Base-by-base conservation (phyloP, 2,797 vertebrate species). In the Eospalax fontanierii region DNA sequence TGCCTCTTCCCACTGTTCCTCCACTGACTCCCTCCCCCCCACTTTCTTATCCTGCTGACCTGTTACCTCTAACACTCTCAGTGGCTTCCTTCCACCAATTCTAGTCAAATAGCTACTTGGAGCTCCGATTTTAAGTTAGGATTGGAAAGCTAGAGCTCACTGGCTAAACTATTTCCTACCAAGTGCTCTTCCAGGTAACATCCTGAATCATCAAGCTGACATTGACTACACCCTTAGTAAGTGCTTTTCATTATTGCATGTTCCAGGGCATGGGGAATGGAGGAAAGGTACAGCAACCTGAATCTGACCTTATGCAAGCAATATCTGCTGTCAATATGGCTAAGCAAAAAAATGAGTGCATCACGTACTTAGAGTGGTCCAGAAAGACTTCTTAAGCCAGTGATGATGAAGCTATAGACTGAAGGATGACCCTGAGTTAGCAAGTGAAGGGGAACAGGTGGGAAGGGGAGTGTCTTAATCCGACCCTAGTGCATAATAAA, bases 381-480 rank as follows among this genome's bases (percentile, higher is more conserved):
- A 80, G 81, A 50, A 87, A 89, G 54, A n/a, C 81, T 80, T 91
- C 80, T 83, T 74, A 68, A 91, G 83, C 63, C 65, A 50, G 21
- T 40, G 30, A 78, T 15, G 38, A 40, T 93, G 63, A 93, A 68
- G 18, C 5, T 19, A 38, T 26, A 68, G 57, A 61, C 22, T 21
- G 50, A 87, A 65, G 73, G 46, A 63, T 75, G 12, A 94, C 35
- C 46, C 50, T 61, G 78, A 92, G 30, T 80, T 70, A 80, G 33
- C 38, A 63, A 76, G 12, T 30, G 54, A n/a, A 73, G 7, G 71
- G 7, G 22, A 1, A 0, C 2, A 9, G 15, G 57, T 57, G 18
- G n/a, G 15, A 93, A 75, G 35, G 24, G 35, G 30, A 46, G 2
- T 33, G 4, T 50, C 16, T 70, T 59, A 26, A 35, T 59, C 18